These are phyloP conservation scores for Psittacula echo DNA, from an alignment of 2,797 vertebrate genomes.

Conservation along the genomic window DNA sequence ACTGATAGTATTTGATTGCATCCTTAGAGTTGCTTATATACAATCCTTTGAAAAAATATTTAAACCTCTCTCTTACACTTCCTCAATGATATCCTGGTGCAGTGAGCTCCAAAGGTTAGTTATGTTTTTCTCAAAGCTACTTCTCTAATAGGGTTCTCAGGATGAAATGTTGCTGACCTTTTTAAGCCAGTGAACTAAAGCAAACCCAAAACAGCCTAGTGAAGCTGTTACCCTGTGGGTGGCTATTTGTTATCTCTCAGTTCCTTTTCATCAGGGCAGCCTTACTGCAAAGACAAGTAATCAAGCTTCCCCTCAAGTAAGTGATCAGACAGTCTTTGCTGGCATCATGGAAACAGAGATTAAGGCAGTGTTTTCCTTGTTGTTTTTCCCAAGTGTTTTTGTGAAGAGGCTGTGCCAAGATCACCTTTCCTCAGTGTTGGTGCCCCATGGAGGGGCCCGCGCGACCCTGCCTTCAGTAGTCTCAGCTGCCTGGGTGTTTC, in stretches of 20 bases:
- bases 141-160: slow-evolving; percentile 31
- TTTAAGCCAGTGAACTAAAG: slow-evolving; percentile 51
- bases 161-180: slow-evolving; percentile 45
- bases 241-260: background rate
- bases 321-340: background rate
- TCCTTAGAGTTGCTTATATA: background rate
- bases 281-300: background rate
- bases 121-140: slow-evolving; percentile 42
- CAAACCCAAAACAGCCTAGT: slow-evolving; percentile 31
- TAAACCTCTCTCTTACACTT: background rate
- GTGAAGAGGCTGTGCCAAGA: background rate
- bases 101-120: slow-evolving; percentile 57
- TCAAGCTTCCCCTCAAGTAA: background rate
- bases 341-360: background rate
- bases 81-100: slow-evolving; percentile 41
- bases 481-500: background rate
- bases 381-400: background rate
- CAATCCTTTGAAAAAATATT: background rate
- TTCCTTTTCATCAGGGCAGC: background rate
- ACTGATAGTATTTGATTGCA: background rate
- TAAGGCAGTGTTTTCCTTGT: background rate
- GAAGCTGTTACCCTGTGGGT: background rate
- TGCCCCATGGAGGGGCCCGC: fast-evolving
- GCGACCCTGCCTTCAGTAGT: background rate
- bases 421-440: background rate